Evolutionary conservation across 2,113 vertebrate species (phyloP).

Genomic region (Peromyscus polionotus): DNA sequence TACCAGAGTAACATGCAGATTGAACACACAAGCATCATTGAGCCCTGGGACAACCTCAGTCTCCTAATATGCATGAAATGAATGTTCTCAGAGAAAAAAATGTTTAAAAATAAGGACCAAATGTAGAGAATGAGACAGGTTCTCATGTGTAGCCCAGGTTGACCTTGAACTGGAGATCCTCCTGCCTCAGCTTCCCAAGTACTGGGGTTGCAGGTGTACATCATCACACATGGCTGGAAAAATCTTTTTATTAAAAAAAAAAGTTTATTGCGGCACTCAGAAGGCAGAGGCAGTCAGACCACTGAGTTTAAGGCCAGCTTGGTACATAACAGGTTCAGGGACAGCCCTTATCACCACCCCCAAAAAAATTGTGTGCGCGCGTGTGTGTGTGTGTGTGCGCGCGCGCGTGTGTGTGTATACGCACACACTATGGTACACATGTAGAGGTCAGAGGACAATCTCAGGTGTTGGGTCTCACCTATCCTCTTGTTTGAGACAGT

Average conservation of each 20-base stretch:
- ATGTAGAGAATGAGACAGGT: neutral
- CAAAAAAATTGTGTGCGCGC: neutral
- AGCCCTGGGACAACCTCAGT: neutral
- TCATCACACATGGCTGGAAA: neutral
- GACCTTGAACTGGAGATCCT: neutral
- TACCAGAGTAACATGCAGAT: neutral
- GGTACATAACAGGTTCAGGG: neutral
- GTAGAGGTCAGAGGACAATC: neutral
- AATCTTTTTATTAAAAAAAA: neutral
- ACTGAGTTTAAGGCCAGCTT: neutral
- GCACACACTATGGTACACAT: neutral
- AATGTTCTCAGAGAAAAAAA: neutral
- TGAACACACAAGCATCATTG: neutral
- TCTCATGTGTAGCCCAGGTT: neutral
- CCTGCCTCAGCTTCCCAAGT: neutral
- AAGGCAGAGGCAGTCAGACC: neutral
- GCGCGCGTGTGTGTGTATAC: too few species aligned
- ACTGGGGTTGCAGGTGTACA: neutral
- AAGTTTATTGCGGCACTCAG: neutral
- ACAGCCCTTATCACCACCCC: neutral
- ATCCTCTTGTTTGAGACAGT: neutral
- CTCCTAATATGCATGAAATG: too few species aligned
- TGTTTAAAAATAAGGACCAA: neutral
- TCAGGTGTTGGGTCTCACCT: neutral
- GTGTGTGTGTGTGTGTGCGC: neutral